phyloP scores from a whole-genome alignment of 1,140 invertebrate species.

The Cheumatopsyche charites region DNA sequence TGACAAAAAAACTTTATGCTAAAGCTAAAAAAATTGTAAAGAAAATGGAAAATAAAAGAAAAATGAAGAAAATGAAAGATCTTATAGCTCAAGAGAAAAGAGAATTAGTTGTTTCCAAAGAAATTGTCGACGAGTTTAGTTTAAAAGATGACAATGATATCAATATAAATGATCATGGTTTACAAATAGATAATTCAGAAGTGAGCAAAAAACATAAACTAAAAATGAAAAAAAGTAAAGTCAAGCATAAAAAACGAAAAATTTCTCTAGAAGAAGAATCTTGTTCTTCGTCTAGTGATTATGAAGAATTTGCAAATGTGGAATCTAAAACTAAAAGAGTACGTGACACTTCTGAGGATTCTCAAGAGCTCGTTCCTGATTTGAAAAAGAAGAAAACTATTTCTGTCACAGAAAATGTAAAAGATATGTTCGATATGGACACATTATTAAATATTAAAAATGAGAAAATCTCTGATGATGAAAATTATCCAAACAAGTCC shows the following conservation, averaged over 20 bases:
- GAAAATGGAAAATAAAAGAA: slow-evolving; percentile 39
- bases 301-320: not conserved
- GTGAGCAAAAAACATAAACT: not conserved
- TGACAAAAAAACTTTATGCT: slow-evolving; percentile 27
- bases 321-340: slow-evolving; percentile 17
- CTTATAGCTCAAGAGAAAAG: slow-evolving; percentile 13
- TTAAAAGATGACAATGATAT: not conserved
- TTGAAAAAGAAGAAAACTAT: slow-evolving; percentile 14
- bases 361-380: slow-evolving; percentile 7
- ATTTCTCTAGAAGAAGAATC: slow-evolving; percentile 14
- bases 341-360: not conserved
- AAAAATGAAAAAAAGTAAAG: slow-evolving; percentile 29
- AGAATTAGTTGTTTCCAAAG: not conserved
- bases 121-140: not conserved
- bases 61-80: slow-evolving; percentile 24
- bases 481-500: not conserved
- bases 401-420: slow-evolving; percentile 1
- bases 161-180: not conserved
- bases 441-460: slow-evolving; percentile 44
- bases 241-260: slow-evolving; percentile 24
- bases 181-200: not conserved
- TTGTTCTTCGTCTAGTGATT: slow-evolving; percentile 22
- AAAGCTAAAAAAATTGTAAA: slow-evolving; percentile 40
- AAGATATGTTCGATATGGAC: slow-evolving; percentile 30
- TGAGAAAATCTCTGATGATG: slow-evolving; percentile 44